Conservation (phyloP, 1,140 invertebrate genomes). For the Formica exsecta region DNA sequence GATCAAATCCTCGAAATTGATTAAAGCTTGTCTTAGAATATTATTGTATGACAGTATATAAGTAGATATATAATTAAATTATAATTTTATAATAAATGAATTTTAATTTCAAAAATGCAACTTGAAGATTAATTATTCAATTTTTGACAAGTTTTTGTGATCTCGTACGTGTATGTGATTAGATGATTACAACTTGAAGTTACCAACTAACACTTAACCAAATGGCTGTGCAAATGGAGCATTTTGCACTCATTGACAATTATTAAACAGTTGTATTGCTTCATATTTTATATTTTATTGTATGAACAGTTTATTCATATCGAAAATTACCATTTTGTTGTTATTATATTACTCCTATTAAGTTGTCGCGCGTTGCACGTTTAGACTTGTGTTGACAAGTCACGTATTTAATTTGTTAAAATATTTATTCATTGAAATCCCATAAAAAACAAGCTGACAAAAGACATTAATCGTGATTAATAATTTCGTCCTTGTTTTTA, state of each 20-base stretch:
- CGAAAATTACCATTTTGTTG: slow-evolving; percentile 60
- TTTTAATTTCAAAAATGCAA: background rate
- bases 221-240: slow-evolving; percentile 64
- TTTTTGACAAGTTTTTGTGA: slow-evolving; percentile 54
- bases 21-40: background rate
- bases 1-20: background rate
- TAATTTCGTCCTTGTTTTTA: slow-evolving; percentile 50
- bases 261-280: slow-evolving; percentile 60
- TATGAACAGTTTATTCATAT: slow-evolving; percentile 50
- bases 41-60: background rate
- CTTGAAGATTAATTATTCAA: background rate
- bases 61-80: background rate
- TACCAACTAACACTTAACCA: slow-evolving; percentile 61
- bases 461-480: slow-evolving; percentile 61
- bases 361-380: slow-evolving; percentile 27
- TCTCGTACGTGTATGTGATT: slow-evolving; percentile 59
- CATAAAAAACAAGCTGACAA: slow-evolving; percentile 54
- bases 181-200: slow-evolving; percentile 60
- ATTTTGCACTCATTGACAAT: slow-evolving; percentile 61
- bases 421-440: slow-evolving; percentile 31
- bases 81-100: background rate
- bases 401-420: slow-evolving; percentile 36
- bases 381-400: slow-evolving; percentile 20
- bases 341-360: slow-evolving; percentile 48
- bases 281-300: slow-evolving; percentile 60